Conservation (phyloP, 1,140 invertebrate species). For the Helicoverpa armigera region DNA sequence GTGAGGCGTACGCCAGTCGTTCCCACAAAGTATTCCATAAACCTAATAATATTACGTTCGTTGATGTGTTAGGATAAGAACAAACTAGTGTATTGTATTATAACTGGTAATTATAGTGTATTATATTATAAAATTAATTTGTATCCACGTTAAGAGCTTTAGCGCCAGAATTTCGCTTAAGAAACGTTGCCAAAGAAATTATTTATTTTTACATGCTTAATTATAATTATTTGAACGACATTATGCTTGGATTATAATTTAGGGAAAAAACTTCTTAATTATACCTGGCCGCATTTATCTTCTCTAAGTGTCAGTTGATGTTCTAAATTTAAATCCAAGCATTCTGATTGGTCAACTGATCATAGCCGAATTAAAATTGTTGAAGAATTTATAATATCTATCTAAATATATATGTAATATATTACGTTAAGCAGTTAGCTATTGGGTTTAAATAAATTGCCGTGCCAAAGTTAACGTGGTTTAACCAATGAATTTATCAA, state of each 20-base stretch:
- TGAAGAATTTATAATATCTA: constrained; percentile 38
- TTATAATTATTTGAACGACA: constrained; percentile 21
- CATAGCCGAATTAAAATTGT: constrained; percentile 60
- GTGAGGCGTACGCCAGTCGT: constrained; percentile 13
- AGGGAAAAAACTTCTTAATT: not conserved
- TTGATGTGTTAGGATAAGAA: constrained; percentile 67
- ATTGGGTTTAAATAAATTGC: constrained; percentile 59
- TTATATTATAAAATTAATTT: constrained; percentile 35
- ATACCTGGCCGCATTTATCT: not conserved
- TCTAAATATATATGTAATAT: constrained; percentile 38
- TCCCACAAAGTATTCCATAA: constrained; percentile 41
- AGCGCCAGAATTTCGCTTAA: constrained; percentile 43
- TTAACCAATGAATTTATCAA: constrained; percentile 47
- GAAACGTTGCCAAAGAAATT: constrained; percentile 54
- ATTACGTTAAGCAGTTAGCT: constrained; percentile 46
- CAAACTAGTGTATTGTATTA: constrained; percentile 53
- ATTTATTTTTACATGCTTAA: constrained; percentile 49
- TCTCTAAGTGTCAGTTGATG: not conserved
- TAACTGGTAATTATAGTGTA: constrained; percentile 48
- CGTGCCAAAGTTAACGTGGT: constrained; percentile 67
- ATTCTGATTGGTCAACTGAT: constrained; percentile 34
- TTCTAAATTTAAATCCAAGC: constrained; percentile 23
- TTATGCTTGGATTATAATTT: constrained; percentile 21
- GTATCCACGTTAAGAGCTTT: constrained; percentile 33
- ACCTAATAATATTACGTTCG: constrained; percentile 53